phyloP scores from a whole-genome alignment of 2,113 vertebrate genomes.

The Colius striatus region DNA sequence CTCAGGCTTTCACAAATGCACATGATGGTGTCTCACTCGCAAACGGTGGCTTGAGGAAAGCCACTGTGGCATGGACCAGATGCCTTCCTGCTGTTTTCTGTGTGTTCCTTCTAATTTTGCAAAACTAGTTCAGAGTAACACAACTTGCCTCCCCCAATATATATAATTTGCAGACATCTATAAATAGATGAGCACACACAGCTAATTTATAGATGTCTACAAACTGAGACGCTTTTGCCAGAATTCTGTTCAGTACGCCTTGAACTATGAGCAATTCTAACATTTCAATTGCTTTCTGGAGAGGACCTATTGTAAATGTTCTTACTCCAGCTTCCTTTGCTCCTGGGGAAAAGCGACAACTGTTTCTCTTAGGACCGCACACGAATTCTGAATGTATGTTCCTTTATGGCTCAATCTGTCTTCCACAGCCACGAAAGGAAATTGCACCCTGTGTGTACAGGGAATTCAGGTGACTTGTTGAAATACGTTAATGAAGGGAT shows the following conservation, averaged over 20 bases:
- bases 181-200: background rate
- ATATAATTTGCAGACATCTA: background rate
- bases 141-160: background rate
- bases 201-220: background rate
- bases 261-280: background rate
- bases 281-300: background rate
- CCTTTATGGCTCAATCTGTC: background rate
- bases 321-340: background rate
- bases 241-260: background rate
- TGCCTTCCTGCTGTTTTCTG: background rate
- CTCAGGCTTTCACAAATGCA: background rate
- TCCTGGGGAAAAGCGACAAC: background rate
- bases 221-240: background rate
- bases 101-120: background rate
- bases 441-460: background rate
- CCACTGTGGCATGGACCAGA: background rate
- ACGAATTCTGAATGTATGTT: background rate
- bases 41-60: background rate
- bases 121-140: background rate
- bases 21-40: background rate
- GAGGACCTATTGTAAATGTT: background rate
- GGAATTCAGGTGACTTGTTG: background rate
- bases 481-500: background rate
- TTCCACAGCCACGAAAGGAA: background rate
- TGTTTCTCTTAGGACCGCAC: background rate